Conservation (phyloP, 2,888 invertebrate species). For the Hymenopus coronatus region DNA sequence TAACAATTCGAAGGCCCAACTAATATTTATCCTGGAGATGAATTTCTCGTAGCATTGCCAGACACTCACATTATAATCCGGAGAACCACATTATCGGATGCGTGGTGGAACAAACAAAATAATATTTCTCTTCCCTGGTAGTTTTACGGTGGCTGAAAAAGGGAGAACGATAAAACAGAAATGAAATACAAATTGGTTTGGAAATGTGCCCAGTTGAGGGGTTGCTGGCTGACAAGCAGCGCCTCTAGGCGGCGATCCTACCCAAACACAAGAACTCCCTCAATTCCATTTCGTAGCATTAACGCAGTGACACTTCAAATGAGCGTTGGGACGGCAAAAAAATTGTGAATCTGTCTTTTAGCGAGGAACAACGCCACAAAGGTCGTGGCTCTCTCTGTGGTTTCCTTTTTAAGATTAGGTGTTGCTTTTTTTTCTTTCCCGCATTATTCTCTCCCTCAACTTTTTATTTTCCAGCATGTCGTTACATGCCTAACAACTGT, state of each 20-base stretch:
- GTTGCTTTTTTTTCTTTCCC: not conserved
- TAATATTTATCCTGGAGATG: not conserved
- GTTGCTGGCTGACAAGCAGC: not conserved
- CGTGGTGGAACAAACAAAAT: not conserved
- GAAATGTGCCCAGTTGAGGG: not conserved
- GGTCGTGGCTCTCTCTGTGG: not conserved
- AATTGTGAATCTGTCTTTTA: not conserved
- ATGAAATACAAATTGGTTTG: conserved; percentile 5
- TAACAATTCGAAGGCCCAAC: not conserved
- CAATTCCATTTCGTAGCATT: not conserved
- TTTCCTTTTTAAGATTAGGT: not conserved
- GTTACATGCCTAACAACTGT: not conserved
- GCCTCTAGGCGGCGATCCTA: not conserved
- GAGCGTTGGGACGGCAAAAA: not conserved
- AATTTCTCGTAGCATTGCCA: not conserved
- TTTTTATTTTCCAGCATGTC: not conserved
- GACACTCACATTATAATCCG: not conserved
- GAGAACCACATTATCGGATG: not conserved
- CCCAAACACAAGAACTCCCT: not conserved
- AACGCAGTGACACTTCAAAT: not conserved
- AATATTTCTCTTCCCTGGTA: not conserved
- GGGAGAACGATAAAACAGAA: not conserved
- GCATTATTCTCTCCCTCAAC: not conserved
- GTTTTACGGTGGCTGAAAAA: not conserved
- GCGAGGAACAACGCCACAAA: not conserved